Percentiles rank a stretch among this genome's conserved stretches.
Evolutionary conservation across 2,797 vertebrate genomes (phyloP).

Genomic region (Ciconia nigra): DNA sequence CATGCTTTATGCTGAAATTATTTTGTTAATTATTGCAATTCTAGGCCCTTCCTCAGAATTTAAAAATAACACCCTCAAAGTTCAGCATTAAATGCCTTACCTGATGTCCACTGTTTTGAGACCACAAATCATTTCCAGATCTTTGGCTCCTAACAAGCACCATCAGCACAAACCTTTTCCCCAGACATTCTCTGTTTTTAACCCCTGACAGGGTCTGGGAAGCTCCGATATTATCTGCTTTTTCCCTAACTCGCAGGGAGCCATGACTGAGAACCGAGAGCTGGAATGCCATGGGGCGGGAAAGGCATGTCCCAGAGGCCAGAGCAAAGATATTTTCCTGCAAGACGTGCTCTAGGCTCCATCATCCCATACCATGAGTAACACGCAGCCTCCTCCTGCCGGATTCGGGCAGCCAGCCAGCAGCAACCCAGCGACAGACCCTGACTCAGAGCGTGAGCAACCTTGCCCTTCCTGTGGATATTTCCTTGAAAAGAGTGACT

Average conservation of each 20-base stretch:
- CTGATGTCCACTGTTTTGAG: background rate
- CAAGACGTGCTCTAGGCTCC: background rate
- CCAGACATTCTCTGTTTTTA: background rate
- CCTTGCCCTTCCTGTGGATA: constrained; percentile 10
- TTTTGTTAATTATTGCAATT: background rate
- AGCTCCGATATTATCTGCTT: background rate
- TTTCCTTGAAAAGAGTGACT: constrained; percentile 21
- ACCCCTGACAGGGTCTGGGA: background rate
- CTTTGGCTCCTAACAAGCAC: background rate
- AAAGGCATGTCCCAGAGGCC: background rate
- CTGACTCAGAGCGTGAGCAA: constrained; percentile 5
- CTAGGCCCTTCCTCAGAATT: background rate
- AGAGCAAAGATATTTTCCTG: background rate
- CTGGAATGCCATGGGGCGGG: background rate
- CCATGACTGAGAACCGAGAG: background rate
- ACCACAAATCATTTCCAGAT: background rate
- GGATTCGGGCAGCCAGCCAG: background rate
- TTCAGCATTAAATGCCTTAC: background rate
- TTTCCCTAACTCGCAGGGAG: background rate
- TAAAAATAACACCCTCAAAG: background rate
- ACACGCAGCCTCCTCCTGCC: background rate
- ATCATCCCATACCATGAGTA: background rate
- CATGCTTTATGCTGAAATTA: background rate
- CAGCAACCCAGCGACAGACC: background rate
- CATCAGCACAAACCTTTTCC: background rate